Conservation (phyloP, 1,140 invertebrate species). For the Rhagoletis zephyria region DNA sequence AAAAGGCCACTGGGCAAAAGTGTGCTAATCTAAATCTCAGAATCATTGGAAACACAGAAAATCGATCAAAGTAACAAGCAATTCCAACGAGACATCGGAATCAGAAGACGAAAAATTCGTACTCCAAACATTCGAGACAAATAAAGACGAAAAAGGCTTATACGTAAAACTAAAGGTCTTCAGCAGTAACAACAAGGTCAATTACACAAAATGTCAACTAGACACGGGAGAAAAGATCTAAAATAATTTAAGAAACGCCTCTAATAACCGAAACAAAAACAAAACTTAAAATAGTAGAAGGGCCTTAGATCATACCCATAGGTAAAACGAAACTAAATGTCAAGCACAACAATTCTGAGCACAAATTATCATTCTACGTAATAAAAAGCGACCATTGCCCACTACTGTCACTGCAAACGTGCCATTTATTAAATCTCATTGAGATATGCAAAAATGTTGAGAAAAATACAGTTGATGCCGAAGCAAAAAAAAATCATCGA, state of each 20-base stretch:
- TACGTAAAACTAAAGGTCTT: neutral
- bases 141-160: neutral
- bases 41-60: neutral
- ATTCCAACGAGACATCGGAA: neutral
- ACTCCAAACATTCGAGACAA: neutral
- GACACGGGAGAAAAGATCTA: constrained; percentile 17
- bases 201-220: constrained; percentile 14
- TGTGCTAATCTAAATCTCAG: neutral
- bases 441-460: constrained; percentile 11
- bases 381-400: neutral
- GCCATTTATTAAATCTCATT: neutral
- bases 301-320: neutral
- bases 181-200: neutral
- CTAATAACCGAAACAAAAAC: neutral
- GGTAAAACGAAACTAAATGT: neutral
- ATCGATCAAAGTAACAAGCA: too few relatives aligned
- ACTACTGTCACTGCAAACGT: constrained; percentile 2
- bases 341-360: neutral
- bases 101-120: constrained; percentile 4
- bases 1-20: constrained; percentile 14
- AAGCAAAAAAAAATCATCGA: neutral
- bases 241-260: neutral
- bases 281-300: constrained; percentile 20
- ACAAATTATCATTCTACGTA: constrained; percentile 28
- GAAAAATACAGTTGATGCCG: neutral